Conservation (phyloP, 1,140 invertebrate genomes). For the Ceratina calcarata region DNA sequence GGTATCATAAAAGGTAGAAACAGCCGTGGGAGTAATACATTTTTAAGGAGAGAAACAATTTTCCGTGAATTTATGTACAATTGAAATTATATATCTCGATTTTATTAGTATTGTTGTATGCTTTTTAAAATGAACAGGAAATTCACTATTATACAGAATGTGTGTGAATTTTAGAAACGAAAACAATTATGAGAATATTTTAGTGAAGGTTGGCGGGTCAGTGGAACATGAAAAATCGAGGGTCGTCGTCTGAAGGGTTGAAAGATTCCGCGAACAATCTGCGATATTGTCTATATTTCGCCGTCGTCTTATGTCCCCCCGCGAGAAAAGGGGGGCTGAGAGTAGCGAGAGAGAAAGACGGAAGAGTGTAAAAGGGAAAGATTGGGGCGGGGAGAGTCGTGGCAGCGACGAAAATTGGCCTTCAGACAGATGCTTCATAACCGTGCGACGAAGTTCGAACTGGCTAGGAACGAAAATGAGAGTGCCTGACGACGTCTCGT, state of each 20-base stretch:
- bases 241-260: neutral
- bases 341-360: neutral
- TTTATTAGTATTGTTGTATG: too few relatives aligned
- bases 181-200: too few relatives aligned
- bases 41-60: neutral
- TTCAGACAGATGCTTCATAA: conserved; percentile 50
- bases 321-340: too few relatives aligned
- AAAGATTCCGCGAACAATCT: conserved; percentile 13
- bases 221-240: too few relatives aligned
- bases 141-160: too few relatives aligned
- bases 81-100: too few relatives aligned
- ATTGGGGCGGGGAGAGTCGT: neutral
- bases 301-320: neutral
- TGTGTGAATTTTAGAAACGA: too few relatives aligned
- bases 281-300: conserved; percentile 35
- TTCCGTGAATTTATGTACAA: too few relatives aligned
- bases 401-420: conserved; percentile 54
- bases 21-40: too few relatives aligned
- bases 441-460: conserved; percentile 39
- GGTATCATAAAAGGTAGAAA: too few relatives aligned
- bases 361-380: conserved; percentile 9
- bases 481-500: conserved; percentile 48
- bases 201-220: too few relatives aligned
- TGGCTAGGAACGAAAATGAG: conserved; percentile 56
- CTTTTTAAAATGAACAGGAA: too few relatives aligned